phyloP scores from a whole-genome alignment of 2,888 invertebrate genomes.

The Allacma fusca region DNA sequence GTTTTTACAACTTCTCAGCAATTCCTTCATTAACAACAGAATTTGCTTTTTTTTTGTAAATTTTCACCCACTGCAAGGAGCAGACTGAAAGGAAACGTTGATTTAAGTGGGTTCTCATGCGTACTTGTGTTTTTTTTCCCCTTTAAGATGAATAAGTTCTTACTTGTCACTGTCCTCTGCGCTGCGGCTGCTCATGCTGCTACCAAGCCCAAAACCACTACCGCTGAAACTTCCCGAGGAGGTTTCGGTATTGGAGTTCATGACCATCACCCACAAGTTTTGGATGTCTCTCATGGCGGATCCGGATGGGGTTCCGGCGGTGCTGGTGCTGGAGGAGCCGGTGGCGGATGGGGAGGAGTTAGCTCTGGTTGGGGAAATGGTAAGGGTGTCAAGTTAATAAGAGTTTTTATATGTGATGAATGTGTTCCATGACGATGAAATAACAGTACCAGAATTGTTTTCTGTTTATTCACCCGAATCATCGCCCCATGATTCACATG shows the following conservation, averaged over 20 bases:
- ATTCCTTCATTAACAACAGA: too few species aligned
- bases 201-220: conserved; percentile 58
- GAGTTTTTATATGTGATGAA: conserved; percentile 10
- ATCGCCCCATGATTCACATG: conserved; percentile 43
- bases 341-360: conserved; percentile 42
- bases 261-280: conserved; percentile 61
- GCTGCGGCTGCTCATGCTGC: conserved; percentile 61
- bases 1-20: too few species aligned
- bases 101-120: too few species aligned
- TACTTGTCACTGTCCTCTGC: conserved; percentile 61
- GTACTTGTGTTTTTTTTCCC: neutral
- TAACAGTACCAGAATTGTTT: conserved; percentile 49
- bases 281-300: conserved; percentile 58
- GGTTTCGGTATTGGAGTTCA: conserved; percentile 61
- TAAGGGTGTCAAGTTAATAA: conserved; percentile 29
- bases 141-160: conserved; percentile 60
- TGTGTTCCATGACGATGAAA: conserved; percentile 34
- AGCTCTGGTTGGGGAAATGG: conserved; percentile 47
- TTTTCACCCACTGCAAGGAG: too few species aligned
- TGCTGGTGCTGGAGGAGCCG: conserved; percentile 47
- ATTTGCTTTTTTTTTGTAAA: too few species aligned
- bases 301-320: conserved; percentile 46
- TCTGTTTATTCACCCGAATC: conserved; percentile 47
- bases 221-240: conserved; percentile 54
- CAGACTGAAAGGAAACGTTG: too few species aligned